These are phyloP conservation scores for Prionace glauca DNA, from an alignment of 2,797 vertebrate genomes.

Conservation along the genomic window DNA sequence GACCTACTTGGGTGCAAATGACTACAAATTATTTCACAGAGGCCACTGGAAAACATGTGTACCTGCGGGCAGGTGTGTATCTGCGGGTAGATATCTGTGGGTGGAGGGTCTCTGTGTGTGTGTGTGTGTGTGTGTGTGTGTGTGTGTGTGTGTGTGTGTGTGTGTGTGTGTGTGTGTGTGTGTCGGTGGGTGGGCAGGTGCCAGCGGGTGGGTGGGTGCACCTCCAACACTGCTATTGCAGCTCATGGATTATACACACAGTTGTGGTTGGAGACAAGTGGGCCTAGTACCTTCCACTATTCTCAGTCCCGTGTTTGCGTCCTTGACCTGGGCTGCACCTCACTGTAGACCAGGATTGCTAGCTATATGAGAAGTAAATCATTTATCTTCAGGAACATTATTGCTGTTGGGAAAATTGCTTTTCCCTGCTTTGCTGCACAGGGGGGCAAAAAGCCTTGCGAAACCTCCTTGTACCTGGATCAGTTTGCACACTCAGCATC, in stretches of 20 bases:
- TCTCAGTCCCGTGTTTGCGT: not conserved
- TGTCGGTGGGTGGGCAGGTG: no score
- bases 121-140: no score
- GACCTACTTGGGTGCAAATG: no score
- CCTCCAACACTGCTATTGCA: not conserved
- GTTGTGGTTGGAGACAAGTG: not conserved
- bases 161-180: not conserved
- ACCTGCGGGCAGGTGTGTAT: no score
- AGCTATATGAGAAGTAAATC: not conserved
- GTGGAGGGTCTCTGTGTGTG: no score
- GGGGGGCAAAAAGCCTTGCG: no score
- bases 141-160: not conserved
- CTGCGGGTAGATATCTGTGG: no score
- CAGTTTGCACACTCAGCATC: not conserved
- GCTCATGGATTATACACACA: not conserved
- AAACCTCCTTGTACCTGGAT: not conserved
- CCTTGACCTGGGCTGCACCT: not conserved
- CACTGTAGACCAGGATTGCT: no score
- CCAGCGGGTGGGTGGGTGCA: no score
- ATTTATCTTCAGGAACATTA: not conserved
- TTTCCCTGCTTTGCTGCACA: not conserved
- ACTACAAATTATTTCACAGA: no score
- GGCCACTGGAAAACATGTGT: no score
- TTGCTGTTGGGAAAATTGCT: not conserved
- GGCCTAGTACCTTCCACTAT: not conserved